These are phyloP conservation scores for Chelonus formosanus DNA, from an alignment of 2,888 invertebrate genomes.

Conservation along the genomic window DNA sequence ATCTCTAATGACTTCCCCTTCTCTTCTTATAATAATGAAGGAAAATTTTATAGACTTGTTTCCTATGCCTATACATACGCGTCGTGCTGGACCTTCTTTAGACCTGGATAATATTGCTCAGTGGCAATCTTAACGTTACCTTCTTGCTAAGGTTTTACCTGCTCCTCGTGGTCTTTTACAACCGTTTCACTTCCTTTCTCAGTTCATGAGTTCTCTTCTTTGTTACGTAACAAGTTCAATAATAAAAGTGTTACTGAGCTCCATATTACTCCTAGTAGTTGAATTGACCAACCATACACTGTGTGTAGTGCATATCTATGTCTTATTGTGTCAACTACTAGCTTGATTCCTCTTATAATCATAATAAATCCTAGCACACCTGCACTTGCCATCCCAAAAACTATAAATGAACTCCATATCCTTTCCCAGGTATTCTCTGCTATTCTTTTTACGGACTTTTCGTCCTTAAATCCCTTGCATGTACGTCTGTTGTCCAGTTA, in stretches of 20 bases:
- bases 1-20: too few relatives aligned
- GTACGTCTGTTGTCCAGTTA: background rate
- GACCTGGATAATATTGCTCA: too few relatives aligned
- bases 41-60: too few relatives aligned
- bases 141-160: too few relatives aligned
- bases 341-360: slow-evolving; percentile 4
- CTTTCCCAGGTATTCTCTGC: slow-evolving; percentile 17
- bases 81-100: too few relatives aligned
- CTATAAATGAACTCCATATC: background rate
- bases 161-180: too few relatives aligned
- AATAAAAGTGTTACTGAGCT: slow-evolving; percentile 11
- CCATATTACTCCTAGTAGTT: slow-evolving; percentile 11
- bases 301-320: slow-evolving; percentile 20
- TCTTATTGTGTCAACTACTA: slow-evolving; percentile 2
- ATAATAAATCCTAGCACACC: slow-evolving; percentile 16
- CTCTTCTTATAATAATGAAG: too few relatives aligned
- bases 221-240: background rate
- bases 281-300: slow-evolving; percentile 9
- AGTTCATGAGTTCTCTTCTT: too few relatives aligned
- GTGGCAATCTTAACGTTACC: too few relatives aligned
- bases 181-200: too few relatives aligned
- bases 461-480: slow-evolving; percentile 8
- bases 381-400: slow-evolving; percentile 23
- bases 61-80: too few relatives aligned
- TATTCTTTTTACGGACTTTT: slow-evolving; percentile 19